These are phyloP conservation scores for Diarsia dahlii DNA, from an alignment of 2,888 invertebrate genomes.

Conservation along the genomic window DNA sequence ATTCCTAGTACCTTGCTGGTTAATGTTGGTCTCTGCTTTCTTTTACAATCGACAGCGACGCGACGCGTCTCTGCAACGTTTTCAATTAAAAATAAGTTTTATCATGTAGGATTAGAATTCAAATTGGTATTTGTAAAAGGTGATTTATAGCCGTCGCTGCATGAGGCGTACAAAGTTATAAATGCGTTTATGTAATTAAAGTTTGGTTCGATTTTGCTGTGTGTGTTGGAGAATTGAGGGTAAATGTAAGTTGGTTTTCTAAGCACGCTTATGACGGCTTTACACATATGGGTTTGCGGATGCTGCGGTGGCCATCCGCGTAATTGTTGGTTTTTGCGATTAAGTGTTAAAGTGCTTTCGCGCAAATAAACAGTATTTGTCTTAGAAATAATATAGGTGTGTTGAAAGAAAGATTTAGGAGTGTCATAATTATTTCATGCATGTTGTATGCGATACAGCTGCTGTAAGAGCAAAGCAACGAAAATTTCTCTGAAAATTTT, in stretches of 20 bases:
- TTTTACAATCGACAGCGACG: conserved; percentile 66
- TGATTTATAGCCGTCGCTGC: conserved; percentile 50
- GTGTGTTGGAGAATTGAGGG: conserved; percentile 8
- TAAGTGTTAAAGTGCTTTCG: conserved; percentile 67
- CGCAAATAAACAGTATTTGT: conserved; percentile 59
- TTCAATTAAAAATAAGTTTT: conserved; percentile 57
- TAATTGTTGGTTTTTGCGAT: conserved; percentile 73
- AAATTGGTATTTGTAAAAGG: conserved; percentile 55
- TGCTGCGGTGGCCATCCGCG: conserved; percentile 68
- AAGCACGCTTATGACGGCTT: conserved; percentile 69
- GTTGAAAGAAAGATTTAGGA: conserved; percentile 31
- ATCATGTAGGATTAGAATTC: conserved; percentile 45
- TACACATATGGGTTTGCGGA: conserved; percentile 72
- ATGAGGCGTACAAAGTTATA: conserved; percentile 43
- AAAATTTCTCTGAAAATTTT: not conserved
- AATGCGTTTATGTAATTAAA: conserved; percentile 34
- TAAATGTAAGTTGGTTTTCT: conserved; percentile 52
- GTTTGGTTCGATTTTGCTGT: conserved; percentile 29
- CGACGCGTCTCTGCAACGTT: conserved; percentile 21
- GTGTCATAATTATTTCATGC: conserved; percentile 19
- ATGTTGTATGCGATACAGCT: not conserved
- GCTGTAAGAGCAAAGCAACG: not conserved
- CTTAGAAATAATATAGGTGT: conserved; percentile 43
- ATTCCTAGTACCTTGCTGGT: conserved; percentile 85
- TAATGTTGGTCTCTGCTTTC: conserved; percentile 80